Evolutionary conservation across 2,113 vertebrate genomes (phyloP), one percentile per base, ranked within the genome.

Genomic region (Aix galericulata): DNA sequence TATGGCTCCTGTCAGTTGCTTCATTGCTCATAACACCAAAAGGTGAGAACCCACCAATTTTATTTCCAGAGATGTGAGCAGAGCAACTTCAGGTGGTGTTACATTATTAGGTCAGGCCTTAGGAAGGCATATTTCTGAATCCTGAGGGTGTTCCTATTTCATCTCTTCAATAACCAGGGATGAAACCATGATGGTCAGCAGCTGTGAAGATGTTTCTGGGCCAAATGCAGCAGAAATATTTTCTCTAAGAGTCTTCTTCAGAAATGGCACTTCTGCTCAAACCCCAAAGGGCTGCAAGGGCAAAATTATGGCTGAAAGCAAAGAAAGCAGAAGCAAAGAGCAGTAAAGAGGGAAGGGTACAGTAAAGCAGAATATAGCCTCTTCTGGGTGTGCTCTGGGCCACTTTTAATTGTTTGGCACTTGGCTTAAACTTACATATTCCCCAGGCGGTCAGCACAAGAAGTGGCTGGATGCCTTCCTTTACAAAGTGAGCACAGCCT

Each of bases 371-470:
- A 84, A 91, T 91, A 44, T 2, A 73, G 8, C 44, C 8, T 84
- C 78, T 89, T 85, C 58, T 72, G n/a, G 14, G 62, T 87, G 40
- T 76, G 69, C 64, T 86, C 77, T 72, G 38, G 42, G 69, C 20
- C n/a, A 25, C 21, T 86, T 77, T 78, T 86, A 91, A 82, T 94
- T 91, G 31, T 86, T 88, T 95, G 87, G 42, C 52, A 38, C 60
- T 67, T 83, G 23, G 31, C n/a, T 91, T 88, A 53, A 73, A 71
- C 77, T 83, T 83, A 84, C 59, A 46, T 48, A 44, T 68, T 91
- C 86, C 66, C 0, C 2, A 84, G 93, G 82, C 88, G 44, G n/a
- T 69, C 23, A 1, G 2, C 38, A 59, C 67, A 66, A 95, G 69
- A 92, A 76, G 64, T 56, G 64, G 50, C 68, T 83, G 88, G 42